A percentile compares a stretch with the other conserved stretches of the same genome.
Evolutionary conservation across 1,140 invertebrate genomes (phyloP).

Genomic region (Musca vetustissima): DNA sequence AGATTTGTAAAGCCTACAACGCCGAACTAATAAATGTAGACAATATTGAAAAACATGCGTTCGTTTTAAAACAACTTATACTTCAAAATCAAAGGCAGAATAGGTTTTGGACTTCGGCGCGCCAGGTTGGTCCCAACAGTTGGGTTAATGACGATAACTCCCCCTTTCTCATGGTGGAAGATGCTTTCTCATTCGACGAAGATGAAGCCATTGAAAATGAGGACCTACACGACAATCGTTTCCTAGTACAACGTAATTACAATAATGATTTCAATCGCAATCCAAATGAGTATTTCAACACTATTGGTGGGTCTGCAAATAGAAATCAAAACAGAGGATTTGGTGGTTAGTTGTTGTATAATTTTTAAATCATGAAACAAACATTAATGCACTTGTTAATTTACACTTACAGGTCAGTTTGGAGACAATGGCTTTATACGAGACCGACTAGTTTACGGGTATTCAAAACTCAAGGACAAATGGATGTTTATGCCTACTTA

Average conservation of each 20-base stretch:
- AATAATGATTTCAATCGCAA: slow-evolving; percentile 49
- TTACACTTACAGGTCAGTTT: slow-evolving; percentile 44
- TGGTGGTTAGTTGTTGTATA: slow-evolving; percentile 34
- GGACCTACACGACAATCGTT: slow-evolving; percentile 50
- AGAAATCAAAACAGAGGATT: slow-evolving; percentile 51
- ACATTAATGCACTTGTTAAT: neutral
- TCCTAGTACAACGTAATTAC: slow-evolving; percentile 38
- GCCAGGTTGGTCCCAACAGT: slow-evolving; percentile 70
- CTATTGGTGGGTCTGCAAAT: slow-evolving; percentile 50
- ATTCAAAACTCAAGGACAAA: slow-evolving; percentile 68
- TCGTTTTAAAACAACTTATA: slow-evolving; percentile 76
- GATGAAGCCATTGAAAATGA: slow-evolving; percentile 43
- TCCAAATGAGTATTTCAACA: slow-evolving; percentile 56
- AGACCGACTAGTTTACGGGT: slow-evolving; percentile 68
- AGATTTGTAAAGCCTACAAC: slow-evolving; percentile 78
- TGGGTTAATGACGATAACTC: slow-evolving; percentile 87
- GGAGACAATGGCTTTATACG: slow-evolving; percentile 43
- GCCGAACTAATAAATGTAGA: slow-evolving; percentile 80
- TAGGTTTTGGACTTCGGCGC: slow-evolving; percentile 82
- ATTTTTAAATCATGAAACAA: neutral
- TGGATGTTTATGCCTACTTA: slow-evolving; percentile 84
- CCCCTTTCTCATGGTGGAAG: slow-evolving; percentile 75
- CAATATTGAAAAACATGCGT: slow-evolving; percentile 82
- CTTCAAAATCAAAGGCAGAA: slow-evolving; percentile 81
- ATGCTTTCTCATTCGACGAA: slow-evolving; percentile 71